Percentiles rank a stretch among this genome's conserved stretches.
These are phyloP conservation scores for Pandemis corylana DNA, from an alignment of 2,888 invertebrate genomes.

Conservation along the genomic window DNA sequence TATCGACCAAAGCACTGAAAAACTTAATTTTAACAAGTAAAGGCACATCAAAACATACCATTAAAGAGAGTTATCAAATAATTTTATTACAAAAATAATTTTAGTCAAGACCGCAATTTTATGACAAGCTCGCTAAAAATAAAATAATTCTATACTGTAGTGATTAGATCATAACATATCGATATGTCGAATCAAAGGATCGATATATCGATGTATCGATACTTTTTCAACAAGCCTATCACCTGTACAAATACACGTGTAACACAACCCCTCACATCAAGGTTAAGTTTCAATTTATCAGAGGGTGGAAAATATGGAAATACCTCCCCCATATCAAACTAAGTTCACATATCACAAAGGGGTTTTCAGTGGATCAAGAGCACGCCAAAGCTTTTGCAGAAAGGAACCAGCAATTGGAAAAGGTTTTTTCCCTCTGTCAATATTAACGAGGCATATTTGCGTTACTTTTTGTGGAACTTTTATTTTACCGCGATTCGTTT, in stretches of 20 bases:
- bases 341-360: slow-evolving; percentile 22
- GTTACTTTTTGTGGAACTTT: neutral
- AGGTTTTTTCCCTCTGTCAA: neutral
- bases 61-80: too few relatives aligned
- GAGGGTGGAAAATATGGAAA: slow-evolving; percentile 13
- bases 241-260: slow-evolving; percentile 5
- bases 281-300: slow-evolving; percentile 23
- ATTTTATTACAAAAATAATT: too few relatives aligned
- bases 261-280: slow-evolving; percentile 41
- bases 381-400: neutral
- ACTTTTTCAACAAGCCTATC: neutral
- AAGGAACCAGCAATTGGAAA: neutral
- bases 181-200: too few relatives aligned
- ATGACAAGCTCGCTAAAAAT: too few relatives aligned
- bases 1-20: too few relatives aligned
- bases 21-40: too few relatives aligned
- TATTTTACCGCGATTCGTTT: neutral
- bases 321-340: slow-evolving; percentile 1
- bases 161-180: too few relatives aligned
- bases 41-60: too few relatives aligned
- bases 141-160: too few relatives aligned
- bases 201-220: neutral
- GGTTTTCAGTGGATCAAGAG: slow-evolving; percentile 11
- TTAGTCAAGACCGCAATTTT: too few relatives aligned
- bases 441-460: neutral